Evolutionary conservation across 2,888 invertebrate genomes (phyloP).

Genomic region (Leptinotarsa haldemani): DNA sequence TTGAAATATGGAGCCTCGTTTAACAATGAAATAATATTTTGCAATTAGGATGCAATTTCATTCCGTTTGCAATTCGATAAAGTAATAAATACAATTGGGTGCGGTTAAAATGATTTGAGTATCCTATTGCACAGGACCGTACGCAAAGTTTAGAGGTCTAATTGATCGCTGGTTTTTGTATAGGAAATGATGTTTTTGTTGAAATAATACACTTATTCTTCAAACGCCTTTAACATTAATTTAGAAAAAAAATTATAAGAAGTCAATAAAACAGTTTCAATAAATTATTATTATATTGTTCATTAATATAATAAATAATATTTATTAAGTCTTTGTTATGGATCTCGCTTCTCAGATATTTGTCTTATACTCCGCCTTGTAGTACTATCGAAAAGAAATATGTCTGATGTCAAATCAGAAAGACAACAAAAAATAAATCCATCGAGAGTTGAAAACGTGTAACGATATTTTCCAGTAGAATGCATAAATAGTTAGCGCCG

Average conservation of each 20-base stretch:
- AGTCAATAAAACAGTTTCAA: no score
- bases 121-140: background rate
- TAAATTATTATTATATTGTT: no score
- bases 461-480: background rate
- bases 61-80: constrained; percentile 1
- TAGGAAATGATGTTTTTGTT: background rate
- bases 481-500: background rate
- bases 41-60: constrained; percentile 8
- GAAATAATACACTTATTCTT: background rate
- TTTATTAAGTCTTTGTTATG: no score
- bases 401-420: no score
- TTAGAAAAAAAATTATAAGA: no score
- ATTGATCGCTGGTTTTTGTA: background rate
- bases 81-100: constrained; percentile 10
- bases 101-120: constrained; percentile 1
- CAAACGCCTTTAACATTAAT: no score
- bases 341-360: no score
- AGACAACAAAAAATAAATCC: no score
- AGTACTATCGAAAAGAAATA: no score
- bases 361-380: no score
- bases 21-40: background rate
- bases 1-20: background rate
- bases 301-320: no score
- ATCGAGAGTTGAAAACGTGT: no score
- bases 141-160: background rate